Percentiles rank a stretch among this genome's conserved stretches.
Conservation (phyloP, 2,888 invertebrate genomes). For the Ligdia adustata region DNA sequence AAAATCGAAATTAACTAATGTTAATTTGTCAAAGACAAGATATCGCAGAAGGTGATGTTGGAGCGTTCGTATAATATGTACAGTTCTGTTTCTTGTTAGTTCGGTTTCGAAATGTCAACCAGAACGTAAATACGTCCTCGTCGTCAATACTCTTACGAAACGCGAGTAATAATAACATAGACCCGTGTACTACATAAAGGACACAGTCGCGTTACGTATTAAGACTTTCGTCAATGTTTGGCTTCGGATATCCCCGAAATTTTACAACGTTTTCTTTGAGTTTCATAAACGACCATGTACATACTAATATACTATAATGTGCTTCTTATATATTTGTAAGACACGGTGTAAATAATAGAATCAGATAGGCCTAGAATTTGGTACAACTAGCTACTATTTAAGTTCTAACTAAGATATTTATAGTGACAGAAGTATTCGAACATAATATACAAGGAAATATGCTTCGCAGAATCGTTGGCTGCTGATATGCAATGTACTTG, state of each 20-base stretch:
- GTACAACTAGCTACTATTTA: too few species aligned
- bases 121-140: conserved; percentile 46
- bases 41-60: conserved; percentile 17
- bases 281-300: too few species aligned
- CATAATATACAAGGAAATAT: too few species aligned
- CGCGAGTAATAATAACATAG: conserved; percentile 38
- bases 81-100: conserved; percentile 39
- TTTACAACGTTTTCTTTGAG: background rate
- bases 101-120: conserved; percentile 49
- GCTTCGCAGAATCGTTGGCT: too few species aligned
- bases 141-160: conserved; percentile 48
- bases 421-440: too few species aligned
- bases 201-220: conserved; percentile 22
- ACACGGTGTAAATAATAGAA: too few species aligned
- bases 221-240: conserved; percentile 10
- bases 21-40: conserved; percentile 34
- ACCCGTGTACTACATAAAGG: conserved; percentile 32
- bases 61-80: conserved; percentile 40
- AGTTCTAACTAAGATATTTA: too few species aligned
- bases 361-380: too few species aligned
- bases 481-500: too few species aligned
- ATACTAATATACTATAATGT: too few species aligned
- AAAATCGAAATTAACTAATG: conserved; percentile 30
- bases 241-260: conserved; percentile 13
- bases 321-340: too few species aligned